A percentile compares a stretch with the other conserved stretches of the same genome.
Conservation (phyloP, 2,113 vertebrate species). For the Notechis scutatus region DNA sequence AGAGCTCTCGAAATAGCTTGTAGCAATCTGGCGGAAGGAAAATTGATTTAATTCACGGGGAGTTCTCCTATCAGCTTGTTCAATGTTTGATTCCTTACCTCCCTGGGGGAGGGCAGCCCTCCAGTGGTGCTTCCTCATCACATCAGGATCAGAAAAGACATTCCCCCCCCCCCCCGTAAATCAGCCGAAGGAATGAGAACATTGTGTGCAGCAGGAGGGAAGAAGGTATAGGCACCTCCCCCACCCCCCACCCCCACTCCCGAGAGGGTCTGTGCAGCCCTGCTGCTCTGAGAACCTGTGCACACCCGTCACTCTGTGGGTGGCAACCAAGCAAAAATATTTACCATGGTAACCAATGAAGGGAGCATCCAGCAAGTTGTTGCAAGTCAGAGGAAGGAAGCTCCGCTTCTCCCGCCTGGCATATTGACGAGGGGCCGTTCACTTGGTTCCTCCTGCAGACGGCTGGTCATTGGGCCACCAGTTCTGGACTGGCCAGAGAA, state of each 20-base stretch:
- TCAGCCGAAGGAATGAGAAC: not conserved
- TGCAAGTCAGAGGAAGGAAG: not conserved
- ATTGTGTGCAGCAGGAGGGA: not conserved
- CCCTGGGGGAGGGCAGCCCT: not conserved
- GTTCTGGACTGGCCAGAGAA: not conserved
- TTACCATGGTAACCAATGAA: not conserved
- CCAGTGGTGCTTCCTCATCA: not conserved
- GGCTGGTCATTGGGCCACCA: not conserved
- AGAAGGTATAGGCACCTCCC: not conserved
- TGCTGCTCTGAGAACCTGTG: fast-evolving
- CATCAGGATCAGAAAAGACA: not conserved
- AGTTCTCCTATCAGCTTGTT: not conserved
- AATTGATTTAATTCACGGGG: not conserved
- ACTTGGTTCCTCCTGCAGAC: too few relatives aligned
- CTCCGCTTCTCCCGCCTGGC: not conserved
- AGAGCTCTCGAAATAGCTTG: not conserved
- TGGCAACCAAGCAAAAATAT: not conserved
- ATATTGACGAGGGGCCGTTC: not conserved
- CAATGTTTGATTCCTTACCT: not conserved
- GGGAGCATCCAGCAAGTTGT: not conserved
- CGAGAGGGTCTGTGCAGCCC: not conserved
- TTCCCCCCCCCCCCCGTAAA: not conserved
- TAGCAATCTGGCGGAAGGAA: not conserved
- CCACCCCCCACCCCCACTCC: not conserved
- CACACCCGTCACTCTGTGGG: not conserved